Evolutionary conservation across 2,113 vertebrate genomes (phyloP), one percentile per base, ranked within the genome.

Genomic region (Solenodon paradoxus): DNA sequence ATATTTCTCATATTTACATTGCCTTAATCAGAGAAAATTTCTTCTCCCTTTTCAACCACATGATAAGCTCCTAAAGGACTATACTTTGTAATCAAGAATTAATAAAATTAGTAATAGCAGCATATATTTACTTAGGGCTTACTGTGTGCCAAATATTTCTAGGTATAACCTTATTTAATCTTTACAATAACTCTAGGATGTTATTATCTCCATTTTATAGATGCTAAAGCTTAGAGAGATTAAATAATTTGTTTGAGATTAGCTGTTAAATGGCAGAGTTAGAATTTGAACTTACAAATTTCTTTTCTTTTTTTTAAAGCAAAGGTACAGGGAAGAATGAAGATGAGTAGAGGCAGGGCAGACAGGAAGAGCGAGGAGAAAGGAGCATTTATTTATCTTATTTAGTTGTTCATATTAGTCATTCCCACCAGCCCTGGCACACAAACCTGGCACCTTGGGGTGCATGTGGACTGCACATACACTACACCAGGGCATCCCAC

Each of bases 31-130:
- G 16, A 88, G 51, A 11, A 92, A 84, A 75, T 32, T 2, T 35
- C 20, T 75, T 88, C 55, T 77, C 53, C 19, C 19, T 49, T 71
- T 96, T 89, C 80, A 96, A 74, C 47, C 57, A 55, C 0, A 95
- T 35, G 35, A 35, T 81, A 77, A 53, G 49, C 86, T 95, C 22
- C 49, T 16, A 87, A 94, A 28, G 15, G 75, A 94, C 51, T 75
- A 26, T 5, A 80, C 32, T 42, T 69, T 80, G 38, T 32, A 92
- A 94, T 84, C 71, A 71, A 26, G 57, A 96, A 92, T 72, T 88
- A 86, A 92, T 40, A 57, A 80, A 97, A 95, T 66, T 42, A 90
- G 42, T 83, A 59, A 68, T 15, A 90, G 42, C 20, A 77, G 20
- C 26, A 92, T 94, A 86, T 16, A 88, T 66, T 89, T 82, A 89